Conservation (phyloP, 2,888 invertebrate genomes). For the Zele albiditarsus region DNA sequence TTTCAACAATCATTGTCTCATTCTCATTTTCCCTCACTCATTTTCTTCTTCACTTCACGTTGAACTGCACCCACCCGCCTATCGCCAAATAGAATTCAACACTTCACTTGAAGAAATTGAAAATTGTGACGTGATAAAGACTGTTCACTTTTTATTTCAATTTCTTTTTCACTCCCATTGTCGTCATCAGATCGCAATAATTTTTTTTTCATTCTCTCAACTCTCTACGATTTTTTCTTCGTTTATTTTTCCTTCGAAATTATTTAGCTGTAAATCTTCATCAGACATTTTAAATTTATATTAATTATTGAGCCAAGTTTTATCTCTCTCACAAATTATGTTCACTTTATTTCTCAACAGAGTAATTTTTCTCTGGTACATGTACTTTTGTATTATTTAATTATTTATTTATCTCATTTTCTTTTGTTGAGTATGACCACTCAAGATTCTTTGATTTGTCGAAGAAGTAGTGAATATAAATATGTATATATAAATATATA, state of each 20-base stretch:
- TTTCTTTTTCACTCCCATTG: neutral
- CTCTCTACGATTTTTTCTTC: neutral
- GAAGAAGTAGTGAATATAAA: neutral
- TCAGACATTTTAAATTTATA: neutral
- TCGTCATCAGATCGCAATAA: too few relatives aligned
- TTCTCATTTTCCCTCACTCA: neutral
- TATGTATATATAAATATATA: slow-evolving; percentile 10
- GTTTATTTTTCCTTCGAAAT: neutral
- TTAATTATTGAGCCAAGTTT: neutral
- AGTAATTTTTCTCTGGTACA: neutral
- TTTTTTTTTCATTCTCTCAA: neutral
- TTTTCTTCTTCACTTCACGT: neutral
- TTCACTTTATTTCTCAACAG: neutral
- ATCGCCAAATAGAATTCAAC: slow-evolving; percentile 11
- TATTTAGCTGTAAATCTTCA: neutral
- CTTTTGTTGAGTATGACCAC: neutral
- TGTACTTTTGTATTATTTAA: neutral
- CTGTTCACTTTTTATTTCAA: slow-evolving; percentile 6
- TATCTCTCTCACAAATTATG: neutral
- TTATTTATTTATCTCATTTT: neutral
- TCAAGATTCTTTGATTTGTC: slow-evolving; percentile 22
- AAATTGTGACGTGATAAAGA: slow-evolving; percentile 11
- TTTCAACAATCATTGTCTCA: slow-evolving; percentile 5
- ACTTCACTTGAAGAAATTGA: slow-evolving; percentile 24
- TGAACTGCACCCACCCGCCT: neutral